These are phyloP conservation scores for Pteromalus puparum DNA, from an alignment of 1,140 invertebrate genomes.

Conservation along the genomic window DNA sequence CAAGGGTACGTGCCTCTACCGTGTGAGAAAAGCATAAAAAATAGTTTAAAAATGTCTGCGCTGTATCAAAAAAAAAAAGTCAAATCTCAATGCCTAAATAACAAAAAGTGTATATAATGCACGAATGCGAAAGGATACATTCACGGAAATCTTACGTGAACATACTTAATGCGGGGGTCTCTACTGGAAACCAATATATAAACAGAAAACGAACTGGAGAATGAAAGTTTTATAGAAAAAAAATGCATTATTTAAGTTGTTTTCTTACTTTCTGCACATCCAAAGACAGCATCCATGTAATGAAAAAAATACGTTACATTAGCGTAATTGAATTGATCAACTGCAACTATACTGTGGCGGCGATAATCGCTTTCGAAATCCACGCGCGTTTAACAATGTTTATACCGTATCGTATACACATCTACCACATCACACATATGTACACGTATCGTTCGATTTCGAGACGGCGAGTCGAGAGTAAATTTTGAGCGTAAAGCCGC, in stretches of 20 bases:
- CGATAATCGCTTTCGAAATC: not conserved
- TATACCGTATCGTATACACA: not conserved
- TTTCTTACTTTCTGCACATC: conserved; percentile 68
- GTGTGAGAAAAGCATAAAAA: not conserved
- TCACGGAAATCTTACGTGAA: conserved; percentile 15
- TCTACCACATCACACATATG: too few species aligned
- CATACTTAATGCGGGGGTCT: not conserved
- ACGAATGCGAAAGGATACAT: conserved; percentile 1
- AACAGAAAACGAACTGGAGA: conserved; percentile 46
- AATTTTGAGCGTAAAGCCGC: not conserved
- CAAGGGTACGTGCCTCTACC: conserved; percentile 1
- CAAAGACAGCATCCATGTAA: conserved; percentile 60
- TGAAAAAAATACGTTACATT: conserved; percentile 54
- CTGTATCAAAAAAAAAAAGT: not conserved
- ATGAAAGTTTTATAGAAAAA: conserved; percentile 36
- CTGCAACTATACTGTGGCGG: not conserved
- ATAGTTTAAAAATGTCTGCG: not conserved
- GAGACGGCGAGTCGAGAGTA: not conserved
- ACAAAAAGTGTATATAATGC: not conserved
- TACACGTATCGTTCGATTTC: not conserved
- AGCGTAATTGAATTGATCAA: conserved; percentile 41
- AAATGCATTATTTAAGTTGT: conserved; percentile 50
- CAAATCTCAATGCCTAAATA: not conserved
- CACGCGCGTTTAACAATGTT: not conserved
- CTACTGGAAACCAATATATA: conserved; percentile 28